Conservation (phyloP, 2,113 vertebrate species). For the Pterocles orientalis region DNA sequence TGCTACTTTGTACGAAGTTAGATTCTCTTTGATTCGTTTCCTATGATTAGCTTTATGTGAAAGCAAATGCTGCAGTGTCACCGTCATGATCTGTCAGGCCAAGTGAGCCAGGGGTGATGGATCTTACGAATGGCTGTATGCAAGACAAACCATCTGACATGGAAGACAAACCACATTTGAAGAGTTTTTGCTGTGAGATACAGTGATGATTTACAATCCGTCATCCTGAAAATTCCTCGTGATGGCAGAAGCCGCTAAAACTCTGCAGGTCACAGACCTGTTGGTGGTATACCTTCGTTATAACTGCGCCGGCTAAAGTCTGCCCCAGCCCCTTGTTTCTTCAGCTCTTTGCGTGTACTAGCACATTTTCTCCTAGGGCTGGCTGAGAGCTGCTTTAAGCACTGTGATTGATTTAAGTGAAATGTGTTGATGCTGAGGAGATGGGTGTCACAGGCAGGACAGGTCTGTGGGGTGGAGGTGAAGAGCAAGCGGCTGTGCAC, state of each 20-base stretch:
- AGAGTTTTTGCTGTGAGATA: neutral
- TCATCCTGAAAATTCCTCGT: neutral
- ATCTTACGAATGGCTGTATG: neutral
- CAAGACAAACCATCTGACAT: neutral
- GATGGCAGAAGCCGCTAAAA: neutral
- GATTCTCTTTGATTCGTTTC: neutral
- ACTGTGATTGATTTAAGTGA: neutral
- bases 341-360: neutral
- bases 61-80: neutral
- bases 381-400: accelerated
- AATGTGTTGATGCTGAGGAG: neutral
- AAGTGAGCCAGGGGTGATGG: neutral
- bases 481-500: neutral
- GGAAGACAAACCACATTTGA: neutral
- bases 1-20: neutral
- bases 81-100: neutral
- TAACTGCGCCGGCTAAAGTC: neutral
- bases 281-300: neutral
- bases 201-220: neutral
- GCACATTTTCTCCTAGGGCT: neutral
- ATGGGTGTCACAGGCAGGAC: neutral
- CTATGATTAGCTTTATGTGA: neutral
- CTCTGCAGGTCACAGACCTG: neutral
- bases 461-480: accelerated
- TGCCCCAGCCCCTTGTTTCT: neutral